Percentiles rank a stretch among this genome's conserved stretches.
Evolutionary conservation across 2,797 vertebrate species (phyloP).

Genomic region (Lerista edwardsae): DNA sequence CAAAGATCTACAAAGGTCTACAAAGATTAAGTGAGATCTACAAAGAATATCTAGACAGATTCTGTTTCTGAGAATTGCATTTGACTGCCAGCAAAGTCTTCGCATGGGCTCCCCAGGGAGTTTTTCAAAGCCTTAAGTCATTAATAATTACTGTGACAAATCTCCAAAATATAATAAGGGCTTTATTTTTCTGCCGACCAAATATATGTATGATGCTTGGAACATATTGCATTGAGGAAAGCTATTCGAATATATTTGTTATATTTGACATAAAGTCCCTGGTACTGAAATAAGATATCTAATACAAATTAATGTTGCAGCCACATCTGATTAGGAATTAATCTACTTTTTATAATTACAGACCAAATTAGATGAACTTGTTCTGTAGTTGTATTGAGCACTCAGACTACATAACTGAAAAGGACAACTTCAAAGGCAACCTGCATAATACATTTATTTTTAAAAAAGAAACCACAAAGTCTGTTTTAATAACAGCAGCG

Average conservation of each 20-base stretch:
- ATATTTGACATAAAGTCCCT: constrained; percentile 59
- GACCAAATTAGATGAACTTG: constrained; percentile 59
- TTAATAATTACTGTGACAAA: constrained; percentile 15
- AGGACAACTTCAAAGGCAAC: constrained; percentile 82
- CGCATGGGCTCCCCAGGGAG: constrained; percentile 16
- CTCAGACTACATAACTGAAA: constrained; percentile 72
- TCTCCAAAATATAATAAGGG: constrained; percentile 21
- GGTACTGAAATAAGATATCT: constrained; percentile 63
- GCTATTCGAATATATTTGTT: constrained; percentile 58
- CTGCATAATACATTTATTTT: constrained; percentile 80
- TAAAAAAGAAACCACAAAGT: constrained; percentile 61
- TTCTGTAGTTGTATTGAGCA: constrained; percentile 34
- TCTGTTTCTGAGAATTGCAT: constrained; percentile 7
- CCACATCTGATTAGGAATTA: constrained; percentile 78
- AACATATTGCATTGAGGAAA: constrained; percentile 58
- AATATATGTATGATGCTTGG: constrained; percentile 31
- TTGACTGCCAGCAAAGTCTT: background rate
- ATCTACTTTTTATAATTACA: constrained; percentile 85
- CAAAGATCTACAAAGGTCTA: too few relatives aligned
- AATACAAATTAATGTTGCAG: constrained; percentile 61
- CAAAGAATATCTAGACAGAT: constrained; percentile 13
- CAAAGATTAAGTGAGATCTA: constrained; percentile 21
- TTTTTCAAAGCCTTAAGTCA: constrained; percentile 15
- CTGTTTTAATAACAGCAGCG: constrained; percentile 27
- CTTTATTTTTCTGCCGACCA: constrained; percentile 6